Evolutionary conservation across 2,113 vertebrate species (phyloP).

Genomic region (Otus sunia): DNA sequence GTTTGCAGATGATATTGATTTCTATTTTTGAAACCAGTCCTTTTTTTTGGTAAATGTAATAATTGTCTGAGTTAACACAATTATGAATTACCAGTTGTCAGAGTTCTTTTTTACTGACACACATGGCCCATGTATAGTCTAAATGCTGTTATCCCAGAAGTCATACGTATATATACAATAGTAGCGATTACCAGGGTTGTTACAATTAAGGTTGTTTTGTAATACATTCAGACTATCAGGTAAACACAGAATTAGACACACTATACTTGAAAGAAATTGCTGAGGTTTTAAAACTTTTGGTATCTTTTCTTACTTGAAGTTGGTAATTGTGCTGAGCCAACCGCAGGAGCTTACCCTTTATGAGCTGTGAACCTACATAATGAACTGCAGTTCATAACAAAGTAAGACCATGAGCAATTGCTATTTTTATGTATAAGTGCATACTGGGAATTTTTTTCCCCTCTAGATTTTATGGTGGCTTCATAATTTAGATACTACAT

Average conservation of each 20-base stretch:
- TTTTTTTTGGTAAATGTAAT: background rate
- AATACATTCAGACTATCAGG: background rate
- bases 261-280: background rate
- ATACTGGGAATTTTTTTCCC: rapidly evolving
- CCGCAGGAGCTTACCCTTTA: background rate
- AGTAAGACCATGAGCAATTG: background rate
- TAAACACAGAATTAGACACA: background rate
- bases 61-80: background rate
- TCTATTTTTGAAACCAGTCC: background rate
- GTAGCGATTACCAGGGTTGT: background rate
- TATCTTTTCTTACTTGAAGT: background rate
- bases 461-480: background rate
- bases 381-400: background rate
- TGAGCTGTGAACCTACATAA: background rate
- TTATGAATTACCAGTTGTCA: background rate
- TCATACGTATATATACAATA: background rate
- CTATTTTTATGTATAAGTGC: background rate
- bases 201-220: background rate
- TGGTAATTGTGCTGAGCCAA: background rate
- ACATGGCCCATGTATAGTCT: rapidly evolving
- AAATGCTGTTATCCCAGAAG: background rate
- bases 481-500: background rate
- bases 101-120: background rate
- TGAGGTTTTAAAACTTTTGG: background rate
- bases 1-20: background rate